These are phyloP conservation scores for Okamejei kenojei DNA, from an alignment of 2,797 vertebrate species.

Conservation along the genomic window DNA sequence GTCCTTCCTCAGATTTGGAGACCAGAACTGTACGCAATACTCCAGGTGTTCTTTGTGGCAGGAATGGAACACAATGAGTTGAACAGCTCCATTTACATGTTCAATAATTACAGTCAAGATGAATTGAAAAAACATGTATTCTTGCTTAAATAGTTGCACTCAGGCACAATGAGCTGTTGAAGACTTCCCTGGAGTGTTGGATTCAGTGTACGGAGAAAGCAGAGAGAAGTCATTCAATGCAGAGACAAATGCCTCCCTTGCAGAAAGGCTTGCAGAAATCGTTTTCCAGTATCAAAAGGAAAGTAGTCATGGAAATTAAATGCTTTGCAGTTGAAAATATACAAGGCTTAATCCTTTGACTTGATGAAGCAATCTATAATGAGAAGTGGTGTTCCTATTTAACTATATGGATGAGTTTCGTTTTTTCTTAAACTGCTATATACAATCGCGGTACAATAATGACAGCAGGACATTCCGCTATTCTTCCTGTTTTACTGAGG, in stretches of 20 bases:
- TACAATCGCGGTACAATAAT: neutral
- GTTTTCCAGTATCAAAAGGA: neutral
- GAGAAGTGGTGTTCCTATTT: neutral
- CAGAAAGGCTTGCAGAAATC: neutral
- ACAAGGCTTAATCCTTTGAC: neutral
- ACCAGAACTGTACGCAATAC: too few relatives aligned
- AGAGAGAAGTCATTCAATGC: neutral
- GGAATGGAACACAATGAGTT: neutral
- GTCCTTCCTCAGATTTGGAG: too few relatives aligned
- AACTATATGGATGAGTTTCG: neutral
- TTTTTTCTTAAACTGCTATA: neutral
- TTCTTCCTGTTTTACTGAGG: neutral
- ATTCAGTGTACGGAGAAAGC: neutral
- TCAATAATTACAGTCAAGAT: neutral
- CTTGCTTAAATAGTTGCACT: neutral
- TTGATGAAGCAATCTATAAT: neutral
- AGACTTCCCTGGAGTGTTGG: neutral
- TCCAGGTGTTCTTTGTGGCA: neutral
- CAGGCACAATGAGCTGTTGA: neutral
- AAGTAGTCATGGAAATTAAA: constrained; percentile 15
- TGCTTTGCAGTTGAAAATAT: neutral
- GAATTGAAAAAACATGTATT: neutral
- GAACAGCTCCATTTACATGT: neutral
- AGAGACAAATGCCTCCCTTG: neutral
- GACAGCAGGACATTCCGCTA: neutral